Percentiles rank a stretch among this genome's conserved stretches.
These are phyloP conservation scores for Trochalopteron elliotii DNA, from an alignment of 2,113 vertebrate genomes.

Conservation along the genomic window DNA sequence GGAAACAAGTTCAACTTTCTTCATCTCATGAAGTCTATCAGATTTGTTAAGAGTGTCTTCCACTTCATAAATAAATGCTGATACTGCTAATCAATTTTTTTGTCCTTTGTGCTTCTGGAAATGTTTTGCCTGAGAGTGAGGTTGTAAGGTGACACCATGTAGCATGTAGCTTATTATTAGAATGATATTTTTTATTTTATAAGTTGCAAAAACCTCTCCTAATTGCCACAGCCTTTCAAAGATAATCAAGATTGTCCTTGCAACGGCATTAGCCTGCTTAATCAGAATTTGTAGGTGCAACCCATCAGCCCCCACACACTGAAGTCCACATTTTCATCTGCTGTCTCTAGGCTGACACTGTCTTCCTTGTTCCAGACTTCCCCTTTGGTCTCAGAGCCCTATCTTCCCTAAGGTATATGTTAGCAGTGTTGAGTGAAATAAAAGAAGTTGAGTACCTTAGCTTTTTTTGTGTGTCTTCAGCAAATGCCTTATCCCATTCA, in stretches of 20 bases:
- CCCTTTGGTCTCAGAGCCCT: not conserved
- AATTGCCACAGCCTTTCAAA: not conserved
- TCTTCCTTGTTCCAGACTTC: not conserved
- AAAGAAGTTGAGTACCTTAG: not conserved
- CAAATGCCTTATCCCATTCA: not conserved
- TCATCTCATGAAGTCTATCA: not conserved
- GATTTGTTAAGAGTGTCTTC: not conserved
- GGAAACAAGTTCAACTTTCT: not conserved
- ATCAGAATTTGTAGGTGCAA: not conserved
- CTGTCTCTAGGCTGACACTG: not conserved
- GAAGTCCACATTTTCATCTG: accelerated
- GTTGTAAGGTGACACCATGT: not conserved
- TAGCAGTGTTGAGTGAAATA: not conserved
- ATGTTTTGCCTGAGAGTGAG: not conserved
- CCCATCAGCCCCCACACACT: accelerated
- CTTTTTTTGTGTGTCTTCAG: not conserved
- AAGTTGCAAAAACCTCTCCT: not conserved
- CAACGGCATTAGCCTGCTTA: not conserved
- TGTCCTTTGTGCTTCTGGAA: not conserved
- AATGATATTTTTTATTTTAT: not conserved
- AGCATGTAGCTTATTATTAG: not conserved
- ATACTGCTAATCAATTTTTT: not conserved
- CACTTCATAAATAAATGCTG: not conserved
- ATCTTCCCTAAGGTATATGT: not conserved
- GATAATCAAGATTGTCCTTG: not conserved